Evolutionary conservation across 2,113 vertebrate species (phyloP), one percentile per base, ranked within the genome.

Genomic region (Lagenorhynchus albirostris): DNA sequence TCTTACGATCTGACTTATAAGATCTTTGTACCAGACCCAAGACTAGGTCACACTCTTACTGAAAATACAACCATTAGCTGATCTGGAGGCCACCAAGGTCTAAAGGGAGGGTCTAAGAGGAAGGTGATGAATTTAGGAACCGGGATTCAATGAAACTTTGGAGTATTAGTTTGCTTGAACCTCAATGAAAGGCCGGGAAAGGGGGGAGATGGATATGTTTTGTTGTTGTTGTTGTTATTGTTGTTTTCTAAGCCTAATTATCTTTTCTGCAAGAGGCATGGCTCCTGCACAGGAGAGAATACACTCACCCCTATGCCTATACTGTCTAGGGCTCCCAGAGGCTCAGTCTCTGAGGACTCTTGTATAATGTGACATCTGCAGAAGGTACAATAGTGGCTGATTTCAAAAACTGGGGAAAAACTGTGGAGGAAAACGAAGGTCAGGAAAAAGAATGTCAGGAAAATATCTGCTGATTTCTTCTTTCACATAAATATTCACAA

Each of bases 401-500:
- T 44, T 62, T 87, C 71, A 94, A 91, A 94, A 50, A 21, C 15
- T 23, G 13, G 18, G 15, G 47, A 0, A 5, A 26, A 50, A 77
- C 65, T 67, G 8, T 17, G 10, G 23, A 71, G 18, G 44, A 74
- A 50, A 71, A 87, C 18, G 10, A 82, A 80, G 58, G 2, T n/a
- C 17, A 67, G 26, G 33, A 73, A 29, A 95, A 89, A 88, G 8
- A 73, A 80, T 33, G 3, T 26, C 12, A 74, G 58, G 21, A 86
- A 68, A 90, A 89, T 63, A 47, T 50, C 12, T 91, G 2, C 29
- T 82, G 14, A 65, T 31, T 3, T 62, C 53, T 26, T 82, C 77
- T 92, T 81, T 70, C 74, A 95, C 50, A 29, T 38, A 88, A 87
- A 77, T 87, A 84, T 44, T 55, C 84, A 93, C 85, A 95, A 82